phyloP scores from a whole-genome alignment of 2,888 invertebrate species.

The Fragum whitleyi region DNA sequence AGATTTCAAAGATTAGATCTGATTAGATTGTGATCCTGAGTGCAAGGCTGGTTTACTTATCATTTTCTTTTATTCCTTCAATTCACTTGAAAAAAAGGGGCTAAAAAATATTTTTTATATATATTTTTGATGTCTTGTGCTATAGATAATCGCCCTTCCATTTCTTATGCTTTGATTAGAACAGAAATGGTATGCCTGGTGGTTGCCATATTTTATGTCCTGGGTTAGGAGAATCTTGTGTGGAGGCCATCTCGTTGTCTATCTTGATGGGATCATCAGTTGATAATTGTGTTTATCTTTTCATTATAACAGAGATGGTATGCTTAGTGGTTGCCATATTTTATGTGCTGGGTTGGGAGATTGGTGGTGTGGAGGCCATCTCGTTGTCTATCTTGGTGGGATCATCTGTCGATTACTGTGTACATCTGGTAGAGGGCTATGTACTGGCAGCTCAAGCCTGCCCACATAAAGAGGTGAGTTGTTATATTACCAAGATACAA shows the following conservation, averaged over 20 bases:
- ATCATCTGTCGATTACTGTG: slow-evolving; percentile 83
- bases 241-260: slow-evolving; percentile 82
- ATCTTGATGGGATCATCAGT: slow-evolving; percentile 83
- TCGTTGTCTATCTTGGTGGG: slow-evolving; percentile 83
- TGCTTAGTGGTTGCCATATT: slow-evolving; percentile 81
- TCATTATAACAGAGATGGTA: slow-evolving; percentile 76
- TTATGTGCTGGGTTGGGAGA: slow-evolving; percentile 82
- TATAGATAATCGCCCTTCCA: no score
- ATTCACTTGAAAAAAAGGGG: no score
- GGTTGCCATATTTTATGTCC: slow-evolving; percentile 79
- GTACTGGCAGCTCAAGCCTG: slow-evolving; percentile 76
- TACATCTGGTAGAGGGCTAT: slow-evolving; percentile 83
- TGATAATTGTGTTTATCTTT: slow-evolving; percentile 79
- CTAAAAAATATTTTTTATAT: no score
- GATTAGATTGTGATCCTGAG: no score
- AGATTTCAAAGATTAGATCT: no score
- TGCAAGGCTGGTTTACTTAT: no score
- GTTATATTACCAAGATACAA: no score
- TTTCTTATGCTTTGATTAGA: background rate
- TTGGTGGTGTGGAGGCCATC: slow-evolving; percentile 83
- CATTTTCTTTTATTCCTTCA: no score
- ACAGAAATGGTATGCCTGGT: slow-evolving; percentile 81
- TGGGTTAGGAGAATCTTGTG: slow-evolving; percentile 81
- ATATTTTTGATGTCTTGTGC: no score
- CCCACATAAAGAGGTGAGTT: slow-evolving; percentile 69